Conservation (phyloP, 2,888 invertebrate species). For the Caenorhabditis parvicauda region DNA sequence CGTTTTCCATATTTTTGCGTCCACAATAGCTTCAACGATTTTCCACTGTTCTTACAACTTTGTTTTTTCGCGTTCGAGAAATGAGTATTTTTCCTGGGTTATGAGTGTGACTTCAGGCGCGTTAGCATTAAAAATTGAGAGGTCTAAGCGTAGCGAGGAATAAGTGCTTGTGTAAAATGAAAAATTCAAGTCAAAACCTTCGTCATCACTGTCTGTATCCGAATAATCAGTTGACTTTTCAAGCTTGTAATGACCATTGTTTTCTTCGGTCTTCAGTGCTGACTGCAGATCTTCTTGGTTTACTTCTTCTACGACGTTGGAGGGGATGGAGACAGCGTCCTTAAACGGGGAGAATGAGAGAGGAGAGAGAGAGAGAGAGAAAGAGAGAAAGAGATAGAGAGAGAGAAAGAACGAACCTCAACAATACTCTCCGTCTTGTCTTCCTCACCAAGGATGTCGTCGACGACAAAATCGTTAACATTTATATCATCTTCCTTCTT, state of each 20-base stretch:
- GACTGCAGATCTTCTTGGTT: conserved; percentile 16
- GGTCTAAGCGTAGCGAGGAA: no score
- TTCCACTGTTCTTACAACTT: no score
- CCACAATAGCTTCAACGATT: no score
- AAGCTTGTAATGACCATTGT: conserved; percentile 8
- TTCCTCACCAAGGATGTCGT: not conserved
- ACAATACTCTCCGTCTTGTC: conserved; percentile 9
- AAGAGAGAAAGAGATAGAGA: not conserved
- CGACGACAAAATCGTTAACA: conserved; percentile 25
- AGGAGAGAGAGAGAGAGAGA: not conserved
- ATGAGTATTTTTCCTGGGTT: no score
- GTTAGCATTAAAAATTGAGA: no score
- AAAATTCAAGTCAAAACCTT: no score
- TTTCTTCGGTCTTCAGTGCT: conserved; percentile 12
- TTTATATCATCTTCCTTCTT: conserved; percentile 11
- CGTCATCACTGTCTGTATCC: conserved; percentile 5
- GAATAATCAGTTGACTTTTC: no score
- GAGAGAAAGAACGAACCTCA: conserved; percentile 2
- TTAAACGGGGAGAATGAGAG: not conserved
- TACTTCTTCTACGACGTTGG: conserved; percentile 20
- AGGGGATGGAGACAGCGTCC: conserved; percentile 20
- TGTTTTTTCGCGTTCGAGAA: no score
- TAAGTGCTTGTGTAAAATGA: no score
- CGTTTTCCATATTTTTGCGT: no score
- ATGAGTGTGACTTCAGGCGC: no score